A percentile compares a stretch with the other conserved stretches of the same genome.
These are phyloP conservation scores for Meandrusa payeni DNA, from an alignment of 2,888 invertebrate species.

Conservation along the genomic window DNA sequence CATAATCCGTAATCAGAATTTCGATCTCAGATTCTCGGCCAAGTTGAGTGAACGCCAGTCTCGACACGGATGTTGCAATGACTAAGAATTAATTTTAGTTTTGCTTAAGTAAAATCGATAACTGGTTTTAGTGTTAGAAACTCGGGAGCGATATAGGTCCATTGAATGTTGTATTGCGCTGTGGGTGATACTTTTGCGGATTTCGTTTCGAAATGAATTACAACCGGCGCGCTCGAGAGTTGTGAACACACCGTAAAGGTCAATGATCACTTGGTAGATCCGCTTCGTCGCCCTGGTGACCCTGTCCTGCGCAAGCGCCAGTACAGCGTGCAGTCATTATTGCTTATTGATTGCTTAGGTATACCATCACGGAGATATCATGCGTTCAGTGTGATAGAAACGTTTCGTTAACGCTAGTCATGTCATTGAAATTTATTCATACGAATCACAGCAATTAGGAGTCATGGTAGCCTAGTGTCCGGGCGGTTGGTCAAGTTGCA, in stretches of 20 bases:
- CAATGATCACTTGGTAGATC: conserved; percentile 79
- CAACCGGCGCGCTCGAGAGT: conserved; percentile 64
- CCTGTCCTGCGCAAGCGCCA: conserved; percentile 67
- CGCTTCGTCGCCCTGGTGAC: conserved; percentile 77
- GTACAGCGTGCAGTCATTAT: conserved; percentile 41
- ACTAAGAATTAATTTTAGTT: conserved; percentile 39
- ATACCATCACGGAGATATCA: too few species aligned
- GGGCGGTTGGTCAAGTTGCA: too few species aligned
- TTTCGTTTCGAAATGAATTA: conserved; percentile 61
- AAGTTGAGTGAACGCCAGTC: conserved; percentile 43
- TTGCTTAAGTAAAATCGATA: conserved; percentile 34
- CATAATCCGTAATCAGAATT: conserved; percentile 32
- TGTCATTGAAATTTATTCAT: too few species aligned
- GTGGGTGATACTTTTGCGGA: conserved; percentile 47
- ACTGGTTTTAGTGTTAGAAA: conserved; percentile 30
- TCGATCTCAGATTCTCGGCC: conserved; percentile 41
- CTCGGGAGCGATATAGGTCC: conserved; percentile 19
- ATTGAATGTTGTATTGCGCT: conserved; percentile 36
- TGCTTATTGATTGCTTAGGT: conserved; percentile 53
- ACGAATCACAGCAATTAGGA: too few species aligned
- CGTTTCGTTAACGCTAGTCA: too few species aligned
- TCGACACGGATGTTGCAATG: conserved; percentile 36
- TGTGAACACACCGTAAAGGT: conserved; percentile 76
- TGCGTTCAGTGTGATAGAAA: too few species aligned
- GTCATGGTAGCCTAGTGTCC: too few species aligned